Conservation (phyloP, 2,888 invertebrate species). For the Metopia argyrocephala region DNA sequence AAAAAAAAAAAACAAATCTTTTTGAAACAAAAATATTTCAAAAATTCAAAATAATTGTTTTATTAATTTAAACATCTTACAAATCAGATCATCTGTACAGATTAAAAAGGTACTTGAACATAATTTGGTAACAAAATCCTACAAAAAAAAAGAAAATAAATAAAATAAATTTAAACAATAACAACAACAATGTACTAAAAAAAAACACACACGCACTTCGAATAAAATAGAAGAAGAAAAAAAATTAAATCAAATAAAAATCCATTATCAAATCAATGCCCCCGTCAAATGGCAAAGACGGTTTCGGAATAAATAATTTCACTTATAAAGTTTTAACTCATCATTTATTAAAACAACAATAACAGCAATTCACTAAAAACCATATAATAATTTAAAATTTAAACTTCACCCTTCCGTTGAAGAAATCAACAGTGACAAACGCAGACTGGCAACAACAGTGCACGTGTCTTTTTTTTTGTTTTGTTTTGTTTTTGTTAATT, state of each 20-base stretch:
- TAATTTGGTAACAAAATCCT: slow-evolving; percentile 21
- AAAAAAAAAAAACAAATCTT: slow-evolving; percentile 16
- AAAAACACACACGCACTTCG: not conserved
- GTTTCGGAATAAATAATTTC: slow-evolving; percentile 59
- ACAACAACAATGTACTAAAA: slow-evolving; percentile 29
- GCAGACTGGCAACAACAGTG: not conserved
- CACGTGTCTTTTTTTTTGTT: no score
- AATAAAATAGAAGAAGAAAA: slow-evolving; percentile 4
- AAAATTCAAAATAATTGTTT: not conserved
- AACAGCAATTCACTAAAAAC: not conserved
- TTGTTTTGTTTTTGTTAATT: not conserved
- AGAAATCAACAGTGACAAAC: not conserved
- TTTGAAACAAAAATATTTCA: slow-evolving; percentile 14
- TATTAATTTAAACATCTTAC: not conserved
- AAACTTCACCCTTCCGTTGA: slow-evolving; percentile 37
- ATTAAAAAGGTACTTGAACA: slow-evolving; percentile 14
- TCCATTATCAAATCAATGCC: slow-evolving; percentile 58
- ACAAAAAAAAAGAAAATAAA: slow-evolving; percentile 8
- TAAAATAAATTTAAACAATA: slow-evolving; percentile 31
- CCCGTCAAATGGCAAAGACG: slow-evolving; percentile 49
- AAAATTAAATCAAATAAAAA: slow-evolving; percentile 29
- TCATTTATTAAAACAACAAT: not conserved
- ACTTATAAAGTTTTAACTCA: slow-evolving; percentile 27
- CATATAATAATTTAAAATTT: slow-evolving; percentile 32
- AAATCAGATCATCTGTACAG: not conserved